Evolutionary conservation across 2,888 invertebrate species (phyloP), one percentile per base, ranked within the genome.

Genomic region (Alloplasta piceator): DNA sequence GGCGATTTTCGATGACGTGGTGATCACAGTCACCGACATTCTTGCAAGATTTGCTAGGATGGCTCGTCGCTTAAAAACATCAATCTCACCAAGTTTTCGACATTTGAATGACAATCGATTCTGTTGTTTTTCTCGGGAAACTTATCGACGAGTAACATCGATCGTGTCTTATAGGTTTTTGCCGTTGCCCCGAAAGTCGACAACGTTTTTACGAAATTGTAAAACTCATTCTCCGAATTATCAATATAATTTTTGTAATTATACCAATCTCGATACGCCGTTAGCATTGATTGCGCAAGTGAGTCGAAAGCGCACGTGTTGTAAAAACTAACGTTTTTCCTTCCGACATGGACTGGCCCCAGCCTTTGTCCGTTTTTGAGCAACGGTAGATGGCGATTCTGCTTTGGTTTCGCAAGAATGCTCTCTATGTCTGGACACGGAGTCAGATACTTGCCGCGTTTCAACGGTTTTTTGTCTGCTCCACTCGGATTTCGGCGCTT

Each of bases 391-490:
- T n/a, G n/a, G n/a, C n/a, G n/a, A n/a, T n/a, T n/a, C n/a, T n/a
- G n/a, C n/a, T n/a, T n/a, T n/a, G 48, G 48, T 6, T 43, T 68
- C 12, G 46, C 10, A 5, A 48, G 41, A 26, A 50, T 14, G 10
- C 12, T 74, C n/a, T 56, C 61, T n/a, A 58, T 63, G n/a, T 68
- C 73, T 4, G 67, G 66, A 46, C 67, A 79, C 38, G 61, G 43
- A 39, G 38, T 61, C 14, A 74, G 9, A 67, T 68, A 74, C 58
- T 55, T 78, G 0, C 78, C 78, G 46, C 55, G 52, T 46, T 73
- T 78, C 12, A 9, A 6, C 50, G 61, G 16, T 50, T 38, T 60
- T 48, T 60, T 52, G 12, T 26, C 0, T 26, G 26, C 26, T 26
- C 26, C 26, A 26, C 26, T 26, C 3, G 1, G 26, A 12, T 36